A percentile compares a stretch with the other conserved stretches of the same genome.
Conservation (phyloP, 2,888 invertebrate species). For the Drosophila bunnanda region DNA sequence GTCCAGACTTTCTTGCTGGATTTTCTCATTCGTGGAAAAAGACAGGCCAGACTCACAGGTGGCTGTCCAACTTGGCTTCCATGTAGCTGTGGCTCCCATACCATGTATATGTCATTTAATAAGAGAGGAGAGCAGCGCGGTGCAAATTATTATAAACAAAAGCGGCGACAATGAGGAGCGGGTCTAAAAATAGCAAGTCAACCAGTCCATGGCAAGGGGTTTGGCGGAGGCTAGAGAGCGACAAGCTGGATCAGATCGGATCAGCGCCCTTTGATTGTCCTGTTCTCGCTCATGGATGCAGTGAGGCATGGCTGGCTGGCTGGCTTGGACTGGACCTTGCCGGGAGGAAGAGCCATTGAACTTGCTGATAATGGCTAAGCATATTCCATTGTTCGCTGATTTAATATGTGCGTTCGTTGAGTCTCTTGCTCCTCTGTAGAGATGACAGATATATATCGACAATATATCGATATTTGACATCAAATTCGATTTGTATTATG, state of each 20-base stretch:
- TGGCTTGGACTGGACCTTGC: slow-evolving; percentile 26
- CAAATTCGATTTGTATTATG: background rate
- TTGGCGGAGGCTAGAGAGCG: background rate
- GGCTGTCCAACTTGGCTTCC: slow-evolving; percentile 5
- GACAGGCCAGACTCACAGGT: slow-evolving; percentile 16
- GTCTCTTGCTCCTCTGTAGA: background rate
- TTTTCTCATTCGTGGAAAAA: background rate
- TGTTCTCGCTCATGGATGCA: slow-evolving; percentile 20
- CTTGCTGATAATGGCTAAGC: slow-evolving; percentile 53
- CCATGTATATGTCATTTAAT: slow-evolving; percentile 48
- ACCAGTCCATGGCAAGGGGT: slow-evolving; percentile 9
- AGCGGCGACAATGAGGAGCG: slow-evolving; percentile 34
- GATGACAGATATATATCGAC: background rate
- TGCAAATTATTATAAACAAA: slow-evolving; percentile 68
- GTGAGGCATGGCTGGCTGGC: background rate
- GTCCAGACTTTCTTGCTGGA: background rate
- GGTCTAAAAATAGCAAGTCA: slow-evolving; percentile 43
- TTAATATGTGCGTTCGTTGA: slow-evolving; percentile 4
- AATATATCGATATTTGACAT: background rate
- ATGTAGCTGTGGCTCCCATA: too few species aligned
- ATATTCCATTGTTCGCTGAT: slow-evolving; percentile 44
- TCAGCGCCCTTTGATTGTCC: slow-evolving; percentile 42
- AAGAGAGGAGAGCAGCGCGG: slow-evolving; percentile 41
- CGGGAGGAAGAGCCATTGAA: slow-evolving; percentile 47
- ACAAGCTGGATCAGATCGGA: background rate